Conservation (phyloP, 2,888 invertebrate species). For the Clitarchus hookeri region DNA sequence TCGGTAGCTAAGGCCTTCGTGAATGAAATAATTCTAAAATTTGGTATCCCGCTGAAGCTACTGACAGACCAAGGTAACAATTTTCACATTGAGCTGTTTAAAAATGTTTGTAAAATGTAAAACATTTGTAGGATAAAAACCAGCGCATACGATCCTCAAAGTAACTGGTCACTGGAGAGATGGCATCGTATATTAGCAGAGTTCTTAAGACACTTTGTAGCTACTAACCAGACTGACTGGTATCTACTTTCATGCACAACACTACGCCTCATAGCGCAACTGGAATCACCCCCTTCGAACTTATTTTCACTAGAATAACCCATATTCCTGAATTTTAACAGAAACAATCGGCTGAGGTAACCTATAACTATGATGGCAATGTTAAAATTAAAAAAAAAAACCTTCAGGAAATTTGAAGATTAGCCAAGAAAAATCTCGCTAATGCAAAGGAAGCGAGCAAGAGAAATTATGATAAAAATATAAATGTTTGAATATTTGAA, state of each 20-base stretch:
- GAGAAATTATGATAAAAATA: background rate
- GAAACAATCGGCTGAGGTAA: background rate
- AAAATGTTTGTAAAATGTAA: no score
- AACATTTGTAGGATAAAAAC: background rate
- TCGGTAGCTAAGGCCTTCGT: background rate
- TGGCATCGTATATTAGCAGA: background rate
- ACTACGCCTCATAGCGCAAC: background rate
- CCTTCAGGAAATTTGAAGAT: background rate
- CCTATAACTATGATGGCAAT: conserved; percentile 6
- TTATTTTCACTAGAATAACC: background rate
- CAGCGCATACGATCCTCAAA: background rate
- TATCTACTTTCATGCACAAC: background rate
- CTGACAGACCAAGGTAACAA: background rate
- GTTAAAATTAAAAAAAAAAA: background rate
- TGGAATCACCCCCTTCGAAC: background rate
- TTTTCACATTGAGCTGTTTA: background rate
- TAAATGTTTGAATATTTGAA: background rate
- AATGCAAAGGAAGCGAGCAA: background rate
- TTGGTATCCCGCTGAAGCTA: background rate
- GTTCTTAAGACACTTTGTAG: background rate
- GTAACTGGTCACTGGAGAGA: background rate
- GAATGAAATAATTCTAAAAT: background rate
- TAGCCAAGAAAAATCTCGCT: background rate
- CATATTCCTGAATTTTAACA: background rate
- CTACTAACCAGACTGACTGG: background rate